These are phyloP conservation scores for Drosophila equinoxialis DNA, from an alignment of 1,140 invertebrate genomes.

Conservation along the genomic window DNA sequence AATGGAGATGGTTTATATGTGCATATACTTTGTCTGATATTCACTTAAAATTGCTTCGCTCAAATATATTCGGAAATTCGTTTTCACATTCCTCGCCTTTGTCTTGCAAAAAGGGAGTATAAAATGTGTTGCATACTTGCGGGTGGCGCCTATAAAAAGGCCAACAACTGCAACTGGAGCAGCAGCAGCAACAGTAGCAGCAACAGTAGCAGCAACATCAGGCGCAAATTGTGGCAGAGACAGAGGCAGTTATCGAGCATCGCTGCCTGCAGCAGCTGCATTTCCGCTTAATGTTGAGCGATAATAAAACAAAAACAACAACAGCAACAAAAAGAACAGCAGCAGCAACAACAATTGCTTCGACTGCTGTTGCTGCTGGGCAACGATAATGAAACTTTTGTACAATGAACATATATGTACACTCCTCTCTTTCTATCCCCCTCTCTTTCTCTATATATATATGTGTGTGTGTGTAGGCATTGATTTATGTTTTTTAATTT, in stretches of 20 bases:
- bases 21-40: neutral
- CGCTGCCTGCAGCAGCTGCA: slow-evolving; percentile 64
- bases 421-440: neutral
- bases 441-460: neutral
- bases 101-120: slow-evolving; percentile 39
- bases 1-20: neutral
- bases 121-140: slow-evolving; percentile 69
- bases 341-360: slow-evolving; percentile 9
- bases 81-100: slow-evolving; percentile 30
- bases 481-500: slow-evolving; percentile 83
- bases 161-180: slow-evolving; percentile 20
- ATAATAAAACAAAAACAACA: slow-evolving; percentile 76
- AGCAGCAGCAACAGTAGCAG: slow-evolving; percentile 1
- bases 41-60: slow-evolving; percentile 6
- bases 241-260: slow-evolving; percentile 54
- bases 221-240: slow-evolving; percentile 33
- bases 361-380: slow-evolving; percentile 28
- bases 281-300: slow-evolving; percentile 77
- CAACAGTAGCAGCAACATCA: slow-evolving; percentile 19
- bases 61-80: slow-evolving; percentile 12
- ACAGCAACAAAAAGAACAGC: slow-evolving; percentile 44
- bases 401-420: slow-evolving; percentile 28
- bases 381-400: slow-evolving; percentile 66
- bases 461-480: slow-evolving; percentile 51
- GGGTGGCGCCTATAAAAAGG: slow-evolving; percentile 54